Conservation (phyloP, 2,888 invertebrate species). For the Anthophora plumipes region DNA sequence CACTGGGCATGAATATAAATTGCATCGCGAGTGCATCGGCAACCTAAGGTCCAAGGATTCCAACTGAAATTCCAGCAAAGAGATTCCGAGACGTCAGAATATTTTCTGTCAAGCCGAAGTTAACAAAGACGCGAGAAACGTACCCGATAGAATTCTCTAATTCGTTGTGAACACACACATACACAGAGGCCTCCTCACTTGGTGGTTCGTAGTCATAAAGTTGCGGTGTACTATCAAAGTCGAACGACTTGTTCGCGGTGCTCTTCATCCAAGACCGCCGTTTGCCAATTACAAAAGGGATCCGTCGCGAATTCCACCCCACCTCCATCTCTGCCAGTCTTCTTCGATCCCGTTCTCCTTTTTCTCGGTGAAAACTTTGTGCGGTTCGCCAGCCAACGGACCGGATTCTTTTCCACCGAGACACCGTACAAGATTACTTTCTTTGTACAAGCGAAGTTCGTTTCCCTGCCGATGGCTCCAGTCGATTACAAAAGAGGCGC, state of each 20-base stretch:
- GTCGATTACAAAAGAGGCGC: constrained; percentile 71
- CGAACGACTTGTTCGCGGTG: constrained; percentile 49
- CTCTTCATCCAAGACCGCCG: constrained; percentile 49
- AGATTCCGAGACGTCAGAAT: constrained; percentile 31
- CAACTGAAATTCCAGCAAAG: constrained; percentile 28
- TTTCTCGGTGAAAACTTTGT: constrained; percentile 69
- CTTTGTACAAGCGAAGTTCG: constrained; percentile 72
- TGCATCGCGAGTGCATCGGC: not conserved
- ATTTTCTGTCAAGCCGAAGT: not conserved
- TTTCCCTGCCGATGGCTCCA: constrained; percentile 69
- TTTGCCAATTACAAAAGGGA: constrained; percentile 77
- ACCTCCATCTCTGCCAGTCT: constrained; percentile 1
- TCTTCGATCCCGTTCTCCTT: constrained; percentile 31
- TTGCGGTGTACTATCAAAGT: constrained; percentile 50
- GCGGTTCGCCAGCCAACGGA: constrained; percentile 58
- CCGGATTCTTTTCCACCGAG: constrained; percentile 63
- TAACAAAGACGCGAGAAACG: constrained; percentile 46
- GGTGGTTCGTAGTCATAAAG: constrained; percentile 40
- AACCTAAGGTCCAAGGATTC: constrained; percentile 10
- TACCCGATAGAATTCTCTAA: constrained; percentile 30
- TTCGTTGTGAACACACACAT: constrained; percentile 1
- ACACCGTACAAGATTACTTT: constrained; percentile 73
- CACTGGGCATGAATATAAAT: constrained; percentile 21
- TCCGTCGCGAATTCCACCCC: constrained; percentile 55
- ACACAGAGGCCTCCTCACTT: no score